These are phyloP conservation scores for Heliconius ethilla DNA, from an alignment of 2,888 invertebrate genomes.

Conservation along the genomic window DNA sequence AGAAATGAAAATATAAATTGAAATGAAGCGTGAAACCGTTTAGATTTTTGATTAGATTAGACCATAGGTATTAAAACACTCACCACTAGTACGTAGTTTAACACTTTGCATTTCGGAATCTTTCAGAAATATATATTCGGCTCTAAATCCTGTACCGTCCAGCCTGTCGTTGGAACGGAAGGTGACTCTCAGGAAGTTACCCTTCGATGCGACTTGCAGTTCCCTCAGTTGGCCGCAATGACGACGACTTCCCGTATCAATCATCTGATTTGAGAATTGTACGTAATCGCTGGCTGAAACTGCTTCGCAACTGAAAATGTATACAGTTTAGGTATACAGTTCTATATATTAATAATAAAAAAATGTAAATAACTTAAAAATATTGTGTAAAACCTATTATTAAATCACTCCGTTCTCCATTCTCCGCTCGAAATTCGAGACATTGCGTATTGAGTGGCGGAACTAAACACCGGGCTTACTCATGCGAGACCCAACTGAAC, in stretches of 20 bases:
- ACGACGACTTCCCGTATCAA: constrained; percentile 89
- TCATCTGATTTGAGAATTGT: constrained; percentile 96
- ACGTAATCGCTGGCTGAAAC: constrained; percentile 96
- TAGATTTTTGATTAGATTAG: too few species aligned
- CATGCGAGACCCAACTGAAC: too few species aligned
- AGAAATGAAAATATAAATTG: too few species aligned
- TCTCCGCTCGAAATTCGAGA: too few species aligned
- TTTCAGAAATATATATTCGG: constrained; percentile 91
- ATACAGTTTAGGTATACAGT: not conserved
- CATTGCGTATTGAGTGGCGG: too few species aligned
- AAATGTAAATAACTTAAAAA: too few species aligned
- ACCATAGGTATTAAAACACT: constrained; percentile 35
- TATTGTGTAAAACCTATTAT: too few species aligned
- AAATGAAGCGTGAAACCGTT: too few species aligned
- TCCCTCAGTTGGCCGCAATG: constrained; percentile 92
- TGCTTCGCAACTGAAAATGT: constrained; percentile 89
- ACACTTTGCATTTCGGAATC: constrained; percentile 83
- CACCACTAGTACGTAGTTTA: constrained; percentile 65
- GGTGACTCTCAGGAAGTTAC: constrained; percentile 94
- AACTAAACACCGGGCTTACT: too few species aligned
- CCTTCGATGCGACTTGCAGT: constrained; percentile 91
- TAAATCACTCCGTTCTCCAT: too few species aligned
- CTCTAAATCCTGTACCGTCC: constrained; percentile 96
- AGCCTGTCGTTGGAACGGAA: constrained; percentile 96
- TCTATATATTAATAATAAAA: too few species aligned